Evolutionary conservation across 2,797 vertebrate genomes (phyloP).

Genomic region (Hafferia zeledoni): DNA sequence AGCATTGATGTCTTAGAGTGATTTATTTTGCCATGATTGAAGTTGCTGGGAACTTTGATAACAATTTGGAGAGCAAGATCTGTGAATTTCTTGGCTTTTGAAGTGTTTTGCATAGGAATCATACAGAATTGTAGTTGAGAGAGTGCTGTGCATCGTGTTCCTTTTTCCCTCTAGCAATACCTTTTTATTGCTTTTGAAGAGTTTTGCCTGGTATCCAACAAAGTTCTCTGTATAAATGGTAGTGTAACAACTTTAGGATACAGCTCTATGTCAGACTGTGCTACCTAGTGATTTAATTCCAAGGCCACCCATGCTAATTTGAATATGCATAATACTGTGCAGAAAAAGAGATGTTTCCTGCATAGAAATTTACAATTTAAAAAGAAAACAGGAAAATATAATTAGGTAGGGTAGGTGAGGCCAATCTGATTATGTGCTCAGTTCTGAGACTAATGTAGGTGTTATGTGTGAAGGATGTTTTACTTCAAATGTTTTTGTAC

Average conservation of each 20-base stretch:
- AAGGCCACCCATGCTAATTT: background rate
- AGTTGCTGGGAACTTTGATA: background rate
- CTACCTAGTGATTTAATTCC: constrained; percentile 11
- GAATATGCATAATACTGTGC: background rate
- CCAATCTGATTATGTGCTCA: constrained; percentile 15
- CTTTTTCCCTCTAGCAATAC: constrained; percentile 1
- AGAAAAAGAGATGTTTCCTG: constrained; percentile 1
- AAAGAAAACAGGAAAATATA: constrained; percentile 34
- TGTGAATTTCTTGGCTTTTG: constrained; percentile 42
- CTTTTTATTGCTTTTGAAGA: constrained; percentile 47
- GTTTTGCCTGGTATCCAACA: background rate
- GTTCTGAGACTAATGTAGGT: constrained; percentile 6
- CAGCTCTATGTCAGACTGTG: background rate
- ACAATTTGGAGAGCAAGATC: background rate
- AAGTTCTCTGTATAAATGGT: background rate
- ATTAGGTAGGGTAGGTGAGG: constrained; percentile 7
- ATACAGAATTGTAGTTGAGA: background rate
- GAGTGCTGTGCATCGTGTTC: background rate
- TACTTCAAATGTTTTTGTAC: constrained; percentile 18
- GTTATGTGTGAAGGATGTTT: constrained; percentile 6
- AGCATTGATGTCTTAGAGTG: background rate
- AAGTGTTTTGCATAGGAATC: constrained; percentile 42
- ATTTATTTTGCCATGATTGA: constrained; percentile 3
- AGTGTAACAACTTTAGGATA: background rate
- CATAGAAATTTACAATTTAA: background rate